phyloP scores from a whole-genome alignment of 2,888 invertebrate genomes.

The Ephialtes manifestator region DNA sequence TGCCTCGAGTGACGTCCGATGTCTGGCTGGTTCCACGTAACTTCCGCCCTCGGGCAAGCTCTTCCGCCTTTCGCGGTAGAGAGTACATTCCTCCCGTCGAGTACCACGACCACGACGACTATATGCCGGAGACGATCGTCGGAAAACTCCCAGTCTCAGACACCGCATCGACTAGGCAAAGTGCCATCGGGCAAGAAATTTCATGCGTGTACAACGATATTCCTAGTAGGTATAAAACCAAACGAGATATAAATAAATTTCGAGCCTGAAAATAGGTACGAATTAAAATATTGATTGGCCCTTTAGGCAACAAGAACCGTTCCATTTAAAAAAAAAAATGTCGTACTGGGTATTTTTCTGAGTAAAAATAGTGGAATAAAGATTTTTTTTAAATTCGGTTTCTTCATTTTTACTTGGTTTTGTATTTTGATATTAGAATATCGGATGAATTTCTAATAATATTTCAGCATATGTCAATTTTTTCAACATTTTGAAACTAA shows the following conservation, averaged over 20 bases:
- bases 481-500: no score
- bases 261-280: neutral
- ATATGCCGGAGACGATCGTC: slow-evolving; percentile 53
- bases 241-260: slow-evolving; percentile 16
- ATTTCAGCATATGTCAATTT: no score
- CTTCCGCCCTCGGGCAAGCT: slow-evolving; percentile 65
- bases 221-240: slow-evolving; percentile 11
- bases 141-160: slow-evolving; percentile 62
- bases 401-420: no score
- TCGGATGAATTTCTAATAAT: no score
- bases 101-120: slow-evolving; percentile 47
- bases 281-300: neutral
- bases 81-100: slow-evolving; percentile 56
- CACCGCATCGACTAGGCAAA: slow-evolving; percentile 67
- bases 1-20: slow-evolving; percentile 79
- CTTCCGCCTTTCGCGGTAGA: slow-evolving; percentile 62
- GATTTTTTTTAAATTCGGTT: no score
- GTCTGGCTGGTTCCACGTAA: slow-evolving; percentile 72
- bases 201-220: slow-evolving; percentile 11
- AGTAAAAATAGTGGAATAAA: no score
- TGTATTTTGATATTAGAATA: no score
- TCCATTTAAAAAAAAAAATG: no score
- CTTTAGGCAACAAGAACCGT: no score
- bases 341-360: no score
- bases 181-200: slow-evolving; percentile 64